A percentile compares a stretch with the other conserved stretches of the same genome.
phyloP scores from a whole-genome alignment of 2,888 invertebrate species.

The Drosophila antonietae region DNA sequence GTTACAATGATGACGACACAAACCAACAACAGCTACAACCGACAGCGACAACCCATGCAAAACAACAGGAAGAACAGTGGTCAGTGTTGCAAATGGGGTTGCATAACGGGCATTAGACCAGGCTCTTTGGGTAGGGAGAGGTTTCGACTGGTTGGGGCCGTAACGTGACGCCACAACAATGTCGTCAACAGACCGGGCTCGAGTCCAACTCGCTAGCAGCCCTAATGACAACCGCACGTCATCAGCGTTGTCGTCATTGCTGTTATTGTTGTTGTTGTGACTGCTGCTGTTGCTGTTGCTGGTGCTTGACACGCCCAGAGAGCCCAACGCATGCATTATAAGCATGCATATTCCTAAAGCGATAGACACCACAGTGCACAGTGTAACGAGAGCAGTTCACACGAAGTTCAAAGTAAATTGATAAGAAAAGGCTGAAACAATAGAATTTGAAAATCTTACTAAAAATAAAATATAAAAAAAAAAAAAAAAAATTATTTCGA shows the following conservation, averaged over 20 bases:
- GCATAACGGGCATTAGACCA: slow-evolving; percentile 33
- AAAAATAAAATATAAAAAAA: no score
- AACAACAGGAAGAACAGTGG: slow-evolving; percentile 57
- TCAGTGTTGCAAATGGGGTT: slow-evolving; percentile 29
- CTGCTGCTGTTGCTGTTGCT: slow-evolving; percentile 16
- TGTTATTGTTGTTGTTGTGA: slow-evolving; percentile 12
- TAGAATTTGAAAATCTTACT: no score
- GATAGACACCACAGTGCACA: slow-evolving; percentile 18
- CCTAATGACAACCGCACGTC: slow-evolving; percentile 80
- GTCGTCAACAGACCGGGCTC: slow-evolving; percentile 58
- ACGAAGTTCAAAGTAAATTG: not conserved
- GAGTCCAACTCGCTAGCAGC: slow-evolving; percentile 42
- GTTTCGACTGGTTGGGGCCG: not conserved
- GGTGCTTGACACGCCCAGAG: slow-evolving; percentile 69
- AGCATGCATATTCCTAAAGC: slow-evolving; percentile 46
- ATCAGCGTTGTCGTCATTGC: slow-evolving; percentile 59
- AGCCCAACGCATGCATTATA: slow-evolving; percentile 53
- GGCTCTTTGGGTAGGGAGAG: not conserved
- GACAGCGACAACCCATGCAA: slow-evolving; percentile 42
- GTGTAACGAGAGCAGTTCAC: slow-evolving; percentile 3
- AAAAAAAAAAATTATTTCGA: no score
- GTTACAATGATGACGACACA: slow-evolving; percentile 36
- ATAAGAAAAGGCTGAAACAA: no score
- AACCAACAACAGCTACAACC: slow-evolving; percentile 15
- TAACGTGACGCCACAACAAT: slow-evolving; percentile 49